Conservation (phyloP, 2,113 vertebrate species). For the Ophthalmotilapia sp. region DNA sequence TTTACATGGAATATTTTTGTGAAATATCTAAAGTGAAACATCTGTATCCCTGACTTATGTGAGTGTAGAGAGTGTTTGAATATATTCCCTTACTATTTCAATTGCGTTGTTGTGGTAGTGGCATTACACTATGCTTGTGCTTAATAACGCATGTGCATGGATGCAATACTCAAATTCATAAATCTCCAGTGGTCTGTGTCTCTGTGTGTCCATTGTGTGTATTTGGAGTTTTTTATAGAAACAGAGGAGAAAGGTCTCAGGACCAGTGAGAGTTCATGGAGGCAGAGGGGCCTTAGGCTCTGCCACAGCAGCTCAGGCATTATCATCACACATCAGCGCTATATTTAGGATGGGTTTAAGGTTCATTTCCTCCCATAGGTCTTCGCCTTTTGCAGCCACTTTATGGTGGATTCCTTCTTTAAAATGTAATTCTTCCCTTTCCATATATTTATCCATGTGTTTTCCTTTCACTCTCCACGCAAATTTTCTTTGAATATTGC, state of each 20-base stretch:
- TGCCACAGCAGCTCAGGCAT: slow-evolving; percentile 9
- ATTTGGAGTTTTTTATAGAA: not conserved
- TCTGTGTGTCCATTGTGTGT: not conserved
- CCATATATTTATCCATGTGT: not conserved
- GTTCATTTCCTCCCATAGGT: not conserved
- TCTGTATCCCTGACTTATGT: not conserved
- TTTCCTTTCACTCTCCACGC: not conserved
- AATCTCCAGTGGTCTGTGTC: not conserved
- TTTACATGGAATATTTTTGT: not conserved
- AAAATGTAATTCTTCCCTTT: not conserved
- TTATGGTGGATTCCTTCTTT: not conserved
- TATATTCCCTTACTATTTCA: not conserved
- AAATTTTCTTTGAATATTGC: not conserved
- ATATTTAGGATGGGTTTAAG: slow-evolving; percentile 18
- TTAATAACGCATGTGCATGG: not conserved
- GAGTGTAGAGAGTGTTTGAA: not conserved
- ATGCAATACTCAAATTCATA: not conserved
- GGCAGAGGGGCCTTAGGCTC: slow-evolving; percentile 8
- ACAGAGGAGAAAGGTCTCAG: not conserved
- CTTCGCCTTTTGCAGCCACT: not conserved
- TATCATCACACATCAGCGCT: slow-evolving; percentile 19
- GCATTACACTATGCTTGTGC: not conserved
- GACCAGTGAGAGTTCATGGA: slow-evolving; percentile 11
- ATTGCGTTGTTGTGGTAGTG: not conserved
- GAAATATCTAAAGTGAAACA: not conserved